A percentile compares a stretch with the other conserved stretches of the same genome.
These are phyloP conservation scores for Vimba vimba DNA, from an alignment of 2,113 vertebrate genomes.

Conservation along the genomic window DNA sequence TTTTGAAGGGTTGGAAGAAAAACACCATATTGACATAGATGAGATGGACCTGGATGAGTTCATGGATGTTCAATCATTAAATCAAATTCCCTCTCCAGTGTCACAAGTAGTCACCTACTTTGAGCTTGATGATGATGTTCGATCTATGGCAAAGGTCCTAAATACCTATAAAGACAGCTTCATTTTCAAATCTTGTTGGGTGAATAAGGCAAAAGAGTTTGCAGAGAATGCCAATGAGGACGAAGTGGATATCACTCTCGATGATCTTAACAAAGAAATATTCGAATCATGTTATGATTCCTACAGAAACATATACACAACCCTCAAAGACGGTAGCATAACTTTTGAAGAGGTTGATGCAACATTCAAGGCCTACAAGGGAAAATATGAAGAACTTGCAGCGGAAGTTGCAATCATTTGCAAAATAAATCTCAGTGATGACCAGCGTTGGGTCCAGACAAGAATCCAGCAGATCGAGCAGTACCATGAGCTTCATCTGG, in stretches of 20 bases:
- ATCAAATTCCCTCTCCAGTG: not conserved
- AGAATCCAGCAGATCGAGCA: constrained; percentile 86
- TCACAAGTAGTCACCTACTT: constrained; percentile 70
- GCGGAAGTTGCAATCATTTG: constrained; percentile 76
- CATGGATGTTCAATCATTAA: constrained; percentile 65
- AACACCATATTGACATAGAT: constrained; percentile 67
- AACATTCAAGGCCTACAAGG: constrained; percentile 76
- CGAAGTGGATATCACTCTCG: constrained; percentile 33
- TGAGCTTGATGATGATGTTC: constrained; percentile 68
- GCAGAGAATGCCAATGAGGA: not conserved
- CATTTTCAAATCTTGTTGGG: constrained; percentile 83
- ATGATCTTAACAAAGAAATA: constrained; percentile 55
- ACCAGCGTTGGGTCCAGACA: constrained; percentile 75
- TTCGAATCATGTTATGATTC: constrained; percentile 67
- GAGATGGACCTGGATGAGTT: constrained; percentile 61
- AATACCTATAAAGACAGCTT: constrained; percentile 75
- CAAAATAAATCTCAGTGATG: constrained; percentile 43
- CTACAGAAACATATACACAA: constrained; percentile 70
- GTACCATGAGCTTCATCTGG: constrained; percentile 86
- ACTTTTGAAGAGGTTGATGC: constrained; percentile 76
- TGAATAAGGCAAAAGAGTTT: constrained; percentile 59
- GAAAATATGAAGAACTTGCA: constrained; percentile 73
- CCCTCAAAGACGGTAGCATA: constrained; percentile 77
- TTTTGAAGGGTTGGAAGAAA: constrained; percentile 64
- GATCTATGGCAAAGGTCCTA: constrained; percentile 66